Base-by-base conservation (phyloP, 1,140 invertebrate genomes). In the Bilobella aurantiaca region DNA sequence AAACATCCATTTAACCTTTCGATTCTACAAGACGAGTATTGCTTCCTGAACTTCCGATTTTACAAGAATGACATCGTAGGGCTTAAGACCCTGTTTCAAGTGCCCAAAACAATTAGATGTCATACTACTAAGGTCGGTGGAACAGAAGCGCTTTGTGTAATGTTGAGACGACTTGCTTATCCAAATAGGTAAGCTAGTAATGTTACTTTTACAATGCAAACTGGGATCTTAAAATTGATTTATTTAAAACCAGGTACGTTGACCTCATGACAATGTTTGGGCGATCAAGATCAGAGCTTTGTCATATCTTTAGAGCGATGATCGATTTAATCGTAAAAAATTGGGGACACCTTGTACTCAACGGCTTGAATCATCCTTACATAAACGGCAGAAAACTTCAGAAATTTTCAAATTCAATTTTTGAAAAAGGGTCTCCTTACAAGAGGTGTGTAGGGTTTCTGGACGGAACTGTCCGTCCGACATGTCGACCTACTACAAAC, bases 401-500 rank as follows among this genome's bases (percentile, higher is more conserved):
- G 5, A 8, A 25, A 23, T 56, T 12, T 23, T 8, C 57, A 1
- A 21, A 46, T 1, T 5, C 30, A 16, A 58, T 65, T 28, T 28
- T 30, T 18, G 31, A 58, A 8, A 65, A 65, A 34, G 63, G 57
- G 2, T 46, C 56, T 8, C 56, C 63, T 23, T 65, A 59, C 21
- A 23, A 2, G 18, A 27, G 31, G 1, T 65, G 63, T 47, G 8
- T 65, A 29, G 63, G 57, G 2, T 65, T 65, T 34, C 0, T 65
- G 5, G 63, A 65, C 37, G 63, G 63, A 1, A 65, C 63, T 8
- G 63, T 64, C 1, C 42, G 67, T 32, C 42, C 67, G 21, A 59
- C 59, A 2, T 65, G 63, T 31, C 49, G 63, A 14, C 63, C 63
- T 1, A 42, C 14, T 8, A 56, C 8, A 16, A 56, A 56, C 25